Evolutionary conservation across 1,140 invertebrate genomes (phyloP).

Genomic region (Propsilocerus akamusi): DNA sequence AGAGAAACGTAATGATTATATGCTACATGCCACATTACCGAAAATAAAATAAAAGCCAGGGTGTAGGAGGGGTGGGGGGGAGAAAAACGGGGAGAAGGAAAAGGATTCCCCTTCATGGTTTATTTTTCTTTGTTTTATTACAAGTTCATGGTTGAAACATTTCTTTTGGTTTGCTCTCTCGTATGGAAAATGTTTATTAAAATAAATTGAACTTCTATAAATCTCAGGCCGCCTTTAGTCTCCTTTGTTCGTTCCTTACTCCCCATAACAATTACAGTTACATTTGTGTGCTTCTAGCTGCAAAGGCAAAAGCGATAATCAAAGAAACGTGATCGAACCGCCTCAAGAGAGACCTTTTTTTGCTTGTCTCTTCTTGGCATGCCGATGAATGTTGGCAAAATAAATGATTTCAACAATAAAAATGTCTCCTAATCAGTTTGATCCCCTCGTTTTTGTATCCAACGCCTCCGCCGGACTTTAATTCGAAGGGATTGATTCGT

Average conservation of each 20-base stretch:
- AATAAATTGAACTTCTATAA: neutral
- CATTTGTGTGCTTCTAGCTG: no score
- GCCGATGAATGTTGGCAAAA: no score
- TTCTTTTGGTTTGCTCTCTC: no score
- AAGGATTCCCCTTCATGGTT: no score
- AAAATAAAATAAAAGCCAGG: no score
- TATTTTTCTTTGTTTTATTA: no score
- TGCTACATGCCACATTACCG: neutral
- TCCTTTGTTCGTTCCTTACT: neutral
- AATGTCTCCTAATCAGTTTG: no score
- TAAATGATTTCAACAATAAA: no score
- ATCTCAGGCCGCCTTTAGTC: neutral
- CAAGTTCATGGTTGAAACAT: no score
- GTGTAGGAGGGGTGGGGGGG: no score
- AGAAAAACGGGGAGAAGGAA: no score
- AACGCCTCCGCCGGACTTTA: neutral
- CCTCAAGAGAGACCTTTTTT: neutral
- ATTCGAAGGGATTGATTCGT: neutral
- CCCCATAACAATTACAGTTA: neutral
- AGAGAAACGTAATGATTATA: neutral
- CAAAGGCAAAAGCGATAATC: neutral
- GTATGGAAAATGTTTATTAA: neutral
- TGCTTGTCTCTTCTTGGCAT: neutral
- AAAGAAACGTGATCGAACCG: slow-evolving; percentile 1
- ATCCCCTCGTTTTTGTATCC: neutral